Evolutionary conservation across 2,888 invertebrate genomes (phyloP).

Genomic region (Rambutsinella grinnellia): DNA sequence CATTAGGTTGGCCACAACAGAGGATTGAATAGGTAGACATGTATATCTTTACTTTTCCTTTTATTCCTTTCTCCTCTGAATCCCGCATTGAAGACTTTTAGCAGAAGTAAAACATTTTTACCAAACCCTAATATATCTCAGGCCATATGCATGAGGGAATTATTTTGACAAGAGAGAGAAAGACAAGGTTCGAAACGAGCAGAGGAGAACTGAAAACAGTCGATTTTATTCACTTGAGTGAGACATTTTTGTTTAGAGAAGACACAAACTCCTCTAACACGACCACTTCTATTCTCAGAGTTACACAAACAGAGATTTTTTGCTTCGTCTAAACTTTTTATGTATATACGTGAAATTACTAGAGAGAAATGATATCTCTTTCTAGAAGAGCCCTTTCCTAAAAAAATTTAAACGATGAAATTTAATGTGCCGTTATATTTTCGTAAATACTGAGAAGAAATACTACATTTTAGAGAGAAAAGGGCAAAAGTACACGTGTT

Average conservation of each 20-base stretch:
- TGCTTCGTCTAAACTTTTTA: neutral
- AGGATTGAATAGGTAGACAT: neutral
- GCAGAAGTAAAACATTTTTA: neutral
- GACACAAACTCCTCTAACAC: constrained; percentile 20
- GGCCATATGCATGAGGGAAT: neutral
- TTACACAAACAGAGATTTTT: constrained; percentile 1
- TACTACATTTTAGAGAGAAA: constrained; percentile 13
- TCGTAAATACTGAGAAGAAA: constrained; percentile 17
- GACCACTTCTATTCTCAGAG: neutral
- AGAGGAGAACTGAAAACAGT: constrained; percentile 43
- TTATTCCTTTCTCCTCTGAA: neutral
- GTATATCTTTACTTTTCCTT: neutral
- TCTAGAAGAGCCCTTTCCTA: neutral
- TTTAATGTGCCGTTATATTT: constrained; percentile 39
- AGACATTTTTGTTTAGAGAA: constrained; percentile 43
- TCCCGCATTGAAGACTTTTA: neutral
- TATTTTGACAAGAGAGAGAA: neutral
- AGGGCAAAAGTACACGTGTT: constrained; percentile 13
- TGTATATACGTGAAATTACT: no score
- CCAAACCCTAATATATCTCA: neutral
- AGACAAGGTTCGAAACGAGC: constrained; percentile 30
- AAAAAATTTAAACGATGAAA: constrained; percentile 17
- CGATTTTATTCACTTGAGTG: constrained; percentile 44
- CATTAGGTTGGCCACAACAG: neutral
- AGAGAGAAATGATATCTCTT: no score